Evolutionary conservation across 2,113 vertebrate genomes (phyloP).

Genomic region (Pteruthius melanotis): DNA sequence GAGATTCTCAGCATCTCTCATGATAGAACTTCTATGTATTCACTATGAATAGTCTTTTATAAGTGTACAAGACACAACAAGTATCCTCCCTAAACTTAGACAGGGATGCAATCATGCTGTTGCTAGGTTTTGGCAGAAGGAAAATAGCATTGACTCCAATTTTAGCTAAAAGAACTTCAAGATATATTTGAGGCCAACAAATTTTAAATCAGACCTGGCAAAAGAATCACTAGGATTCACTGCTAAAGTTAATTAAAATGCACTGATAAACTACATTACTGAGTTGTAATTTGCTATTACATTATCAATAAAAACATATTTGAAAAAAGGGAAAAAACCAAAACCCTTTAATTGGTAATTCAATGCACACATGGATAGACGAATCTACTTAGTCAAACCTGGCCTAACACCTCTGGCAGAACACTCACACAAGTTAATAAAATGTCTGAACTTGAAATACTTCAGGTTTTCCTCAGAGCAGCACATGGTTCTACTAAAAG

Average conservation of each 20-base stretch:
- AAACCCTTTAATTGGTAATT: not conserved
- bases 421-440: not conserved
- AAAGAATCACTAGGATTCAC: not conserved
- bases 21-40: not conserved
- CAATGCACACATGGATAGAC: not conserved
- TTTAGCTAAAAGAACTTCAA: not conserved
- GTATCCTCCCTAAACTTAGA: not conserved
- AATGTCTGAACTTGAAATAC: not conserved
- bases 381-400: not conserved
- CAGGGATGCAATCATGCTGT: not conserved
- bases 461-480: not conserved
- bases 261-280: not conserved
- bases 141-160: not conserved
- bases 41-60: not conserved
- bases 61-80: not conserved
- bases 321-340: not conserved
- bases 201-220: not conserved
- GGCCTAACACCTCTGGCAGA: not conserved
- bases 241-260: not conserved
- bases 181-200: not conserved
- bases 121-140: not conserved
- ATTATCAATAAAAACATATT: not conserved
- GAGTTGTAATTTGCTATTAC: not conserved
- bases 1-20: not conserved
- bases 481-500: not conserved